phyloP scores from a whole-genome alignment of 2,888 invertebrate genomes.

The Drosophila ustulata region DNA sequence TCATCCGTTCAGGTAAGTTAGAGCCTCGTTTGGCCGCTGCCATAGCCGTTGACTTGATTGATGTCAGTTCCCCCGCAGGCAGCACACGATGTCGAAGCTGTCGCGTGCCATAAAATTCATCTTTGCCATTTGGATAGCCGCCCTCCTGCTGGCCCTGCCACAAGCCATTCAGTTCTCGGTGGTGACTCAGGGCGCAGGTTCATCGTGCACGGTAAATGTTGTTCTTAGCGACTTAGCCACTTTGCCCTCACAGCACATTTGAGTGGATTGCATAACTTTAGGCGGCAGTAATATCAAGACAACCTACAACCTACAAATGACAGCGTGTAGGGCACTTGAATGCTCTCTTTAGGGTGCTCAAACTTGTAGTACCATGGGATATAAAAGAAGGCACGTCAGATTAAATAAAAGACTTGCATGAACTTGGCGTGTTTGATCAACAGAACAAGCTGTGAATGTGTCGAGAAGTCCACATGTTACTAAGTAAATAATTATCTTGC shows the following conservation, averaged over 20 bases:
- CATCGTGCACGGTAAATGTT: conserved; percentile 83
- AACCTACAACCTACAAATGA: not conserved
- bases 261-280: conserved; percentile 6
- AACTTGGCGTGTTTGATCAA: not conserved
- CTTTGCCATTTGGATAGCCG: conserved; percentile 91
- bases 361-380: not conserved
- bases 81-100: conserved; percentile 94
- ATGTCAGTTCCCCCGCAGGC: conserved; percentile 67
- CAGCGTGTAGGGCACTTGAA: not conserved
- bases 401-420: not conserved
- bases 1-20: conserved; percentile 89
- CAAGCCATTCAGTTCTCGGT: conserved; percentile 87
- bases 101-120: conserved; percentile 94
- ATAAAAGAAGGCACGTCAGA: not conserved
- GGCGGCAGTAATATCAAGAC: not conserved
- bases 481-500: not conserved
- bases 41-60: conserved; percentile 43
- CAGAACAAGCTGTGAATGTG: not conserved
- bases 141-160: conserved; percentile 90
- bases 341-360: conserved; percentile 1
- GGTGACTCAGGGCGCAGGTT: conserved; percentile 72
- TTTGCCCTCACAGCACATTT: not conserved
- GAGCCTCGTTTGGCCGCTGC: not conserved
- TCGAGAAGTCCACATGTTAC: not conserved
- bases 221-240: conserved; percentile 1